Conservation (phyloP, 2,113 vertebrate genomes). For the Anthoscopus minutus region DNA sequence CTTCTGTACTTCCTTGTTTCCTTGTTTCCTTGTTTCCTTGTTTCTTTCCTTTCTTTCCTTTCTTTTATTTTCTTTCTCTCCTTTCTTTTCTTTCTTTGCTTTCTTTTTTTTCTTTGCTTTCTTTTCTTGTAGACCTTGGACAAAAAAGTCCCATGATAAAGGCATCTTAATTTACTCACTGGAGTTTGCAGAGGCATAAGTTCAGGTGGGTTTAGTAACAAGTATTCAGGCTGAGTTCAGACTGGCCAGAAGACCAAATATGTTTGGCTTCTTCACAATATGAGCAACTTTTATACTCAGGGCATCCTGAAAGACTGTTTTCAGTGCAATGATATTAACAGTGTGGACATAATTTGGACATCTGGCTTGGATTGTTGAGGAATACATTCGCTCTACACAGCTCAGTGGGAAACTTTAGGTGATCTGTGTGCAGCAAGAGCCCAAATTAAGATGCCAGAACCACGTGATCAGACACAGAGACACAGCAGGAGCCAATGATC, state of each 20-base stretch:
- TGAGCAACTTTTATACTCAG: not conserved
- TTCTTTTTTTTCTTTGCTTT: not conserved
- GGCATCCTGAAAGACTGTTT: not conserved
- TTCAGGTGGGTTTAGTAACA: not conserved
- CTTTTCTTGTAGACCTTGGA: rapidly evolving
- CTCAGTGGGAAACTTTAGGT: not conserved
- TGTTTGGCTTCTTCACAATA: not conserved
- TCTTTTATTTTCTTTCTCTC: not conserved
- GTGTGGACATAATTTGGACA: not conserved
- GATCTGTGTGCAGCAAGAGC: not conserved
- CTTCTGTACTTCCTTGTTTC: too few species aligned
- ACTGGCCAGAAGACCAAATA: not conserved
- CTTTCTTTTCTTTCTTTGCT: rapidly evolving
- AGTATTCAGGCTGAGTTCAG: not conserved
- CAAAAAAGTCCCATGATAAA: not conserved
- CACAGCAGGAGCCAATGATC: rapidly evolving
- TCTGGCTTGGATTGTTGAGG: not conserved
- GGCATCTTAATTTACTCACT: not conserved
- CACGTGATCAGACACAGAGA: rapidly evolving
- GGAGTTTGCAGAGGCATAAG: not conserved
- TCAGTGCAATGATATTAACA: not conserved
- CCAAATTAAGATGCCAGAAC: not conserved
- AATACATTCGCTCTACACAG: not conserved
- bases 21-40: too few species aligned
- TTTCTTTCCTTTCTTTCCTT: too few species aligned